Evolutionary conservation across 1,140 invertebrate species (phyloP).

Genomic region (Leptestheria dahalacensis): DNA sequence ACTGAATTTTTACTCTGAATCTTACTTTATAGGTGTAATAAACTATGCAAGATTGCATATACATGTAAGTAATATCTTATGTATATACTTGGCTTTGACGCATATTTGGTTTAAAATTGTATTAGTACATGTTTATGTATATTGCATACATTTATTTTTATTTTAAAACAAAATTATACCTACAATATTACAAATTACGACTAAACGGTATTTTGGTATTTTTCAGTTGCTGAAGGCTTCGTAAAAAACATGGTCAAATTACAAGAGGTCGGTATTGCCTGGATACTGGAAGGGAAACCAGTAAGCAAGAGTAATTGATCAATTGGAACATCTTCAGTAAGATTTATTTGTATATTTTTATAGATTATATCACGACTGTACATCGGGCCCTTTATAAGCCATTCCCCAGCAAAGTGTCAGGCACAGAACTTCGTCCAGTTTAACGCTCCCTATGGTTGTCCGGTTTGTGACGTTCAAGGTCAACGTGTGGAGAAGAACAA

Average conservation of each 20-base stretch:
- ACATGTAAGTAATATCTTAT: too few species aligned
- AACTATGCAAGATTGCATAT: too few species aligned
- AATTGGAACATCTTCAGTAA: neutral
- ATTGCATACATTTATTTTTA: too few species aligned
- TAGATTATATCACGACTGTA: neutral
- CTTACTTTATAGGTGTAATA: too few species aligned
- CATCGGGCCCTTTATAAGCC: neutral
- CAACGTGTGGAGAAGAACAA: neutral
- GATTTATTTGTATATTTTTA: neutral
- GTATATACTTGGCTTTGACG: too few species aligned
- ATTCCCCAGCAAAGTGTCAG: neutral
- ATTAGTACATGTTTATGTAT: too few species aligned
- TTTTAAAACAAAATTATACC: too few species aligned
- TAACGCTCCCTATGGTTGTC: neutral
- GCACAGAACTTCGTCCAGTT: neutral
- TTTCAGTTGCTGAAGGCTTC: neutral
- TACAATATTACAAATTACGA: too few species aligned
- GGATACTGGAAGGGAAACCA: neutral
- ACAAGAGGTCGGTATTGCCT: neutral
- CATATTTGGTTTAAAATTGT: too few species aligned
- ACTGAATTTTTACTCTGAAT: neutral
- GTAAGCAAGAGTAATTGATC: neutral
- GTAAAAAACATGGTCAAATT: neutral
- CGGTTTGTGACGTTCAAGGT: neutral
- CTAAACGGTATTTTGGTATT: too few species aligned